Evolutionary conservation across 2,113 vertebrate species (phyloP).

Genomic region (Dicaeum eximium): DNA sequence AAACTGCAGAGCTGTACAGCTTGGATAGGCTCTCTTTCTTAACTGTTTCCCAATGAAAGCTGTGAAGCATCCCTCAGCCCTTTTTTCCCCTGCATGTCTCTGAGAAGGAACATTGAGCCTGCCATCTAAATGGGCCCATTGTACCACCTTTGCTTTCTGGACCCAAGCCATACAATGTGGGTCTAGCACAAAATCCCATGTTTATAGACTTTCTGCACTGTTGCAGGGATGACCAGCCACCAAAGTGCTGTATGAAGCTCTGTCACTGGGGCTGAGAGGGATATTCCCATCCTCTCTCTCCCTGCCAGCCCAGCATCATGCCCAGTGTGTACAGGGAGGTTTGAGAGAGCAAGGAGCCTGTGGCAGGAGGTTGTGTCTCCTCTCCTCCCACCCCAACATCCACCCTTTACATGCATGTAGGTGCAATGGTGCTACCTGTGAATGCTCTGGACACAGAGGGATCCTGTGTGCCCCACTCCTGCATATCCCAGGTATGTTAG

Average conservation of each 20-base stretch:
- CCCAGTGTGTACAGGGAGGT: not conserved
- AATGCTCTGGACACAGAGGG: not conserved
- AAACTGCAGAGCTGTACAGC: not conserved
- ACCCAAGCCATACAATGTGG: not conserved
- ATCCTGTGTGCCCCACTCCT: not conserved
- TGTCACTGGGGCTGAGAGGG: not conserved
- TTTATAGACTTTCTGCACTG: not conserved
- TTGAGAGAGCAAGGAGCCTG: not conserved
- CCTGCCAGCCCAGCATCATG: not conserved
- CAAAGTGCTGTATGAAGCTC: not conserved
- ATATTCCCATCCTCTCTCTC: not conserved
- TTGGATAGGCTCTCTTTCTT: not conserved
- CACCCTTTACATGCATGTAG: not conserved
- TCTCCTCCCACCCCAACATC: not conserved
- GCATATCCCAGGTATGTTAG: not conserved
- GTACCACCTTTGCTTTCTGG: not conserved
- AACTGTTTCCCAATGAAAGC: not conserved
- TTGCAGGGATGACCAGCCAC: fast-evolving
- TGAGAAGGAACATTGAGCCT: not conserved
- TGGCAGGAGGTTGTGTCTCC: not conserved
- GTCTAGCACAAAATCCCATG: not conserved
- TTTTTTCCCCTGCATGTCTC: not conserved
- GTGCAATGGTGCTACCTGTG: not conserved
- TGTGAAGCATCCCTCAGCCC: not conserved
- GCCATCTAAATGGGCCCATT: not conserved